phyloP scores from a whole-genome alignment of 2,797 vertebrate genomes.

The Cercopithecus mitis region DNA sequence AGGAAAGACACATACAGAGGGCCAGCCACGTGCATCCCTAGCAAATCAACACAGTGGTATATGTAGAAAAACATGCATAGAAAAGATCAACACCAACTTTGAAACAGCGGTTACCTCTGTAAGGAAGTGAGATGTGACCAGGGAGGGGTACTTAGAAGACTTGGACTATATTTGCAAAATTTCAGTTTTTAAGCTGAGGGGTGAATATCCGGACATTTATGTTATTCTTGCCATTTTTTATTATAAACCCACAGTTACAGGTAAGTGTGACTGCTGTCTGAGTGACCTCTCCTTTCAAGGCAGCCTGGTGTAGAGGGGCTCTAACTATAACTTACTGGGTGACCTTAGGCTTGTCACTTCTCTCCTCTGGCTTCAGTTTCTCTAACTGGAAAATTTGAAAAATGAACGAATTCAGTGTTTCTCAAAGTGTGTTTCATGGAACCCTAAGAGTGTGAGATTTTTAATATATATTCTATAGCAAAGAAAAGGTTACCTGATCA shows the following conservation, averaged over 20 bases:
- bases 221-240: background rate
- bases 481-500: background rate
- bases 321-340: background rate
- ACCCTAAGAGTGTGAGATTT: background rate
- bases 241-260: background rate
- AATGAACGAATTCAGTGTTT: background rate
- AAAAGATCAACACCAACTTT: background rate
- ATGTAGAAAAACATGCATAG: background rate
- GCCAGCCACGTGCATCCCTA: too few relatives aligned
- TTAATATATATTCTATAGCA: background rate
- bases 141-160: background rate
- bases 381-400: slow-evolving; percentile 19
- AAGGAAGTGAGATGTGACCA: background rate
- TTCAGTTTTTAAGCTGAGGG: background rate
- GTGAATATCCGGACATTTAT: background rate
- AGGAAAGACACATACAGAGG: background rate
- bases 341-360: too few relatives aligned
- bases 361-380: background rate
- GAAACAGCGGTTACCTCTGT: accelerated
- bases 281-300: background rate
- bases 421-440: background rate
- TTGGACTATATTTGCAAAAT: background rate
- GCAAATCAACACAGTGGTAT: accelerated
- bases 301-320: background rate
- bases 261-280: background rate